A percentile compares a stretch with the other conserved stretches of the same genome.
Conservation (phyloP, 1,140 invertebrate genomes). For the Stegodyphus mimosarum region DNA sequence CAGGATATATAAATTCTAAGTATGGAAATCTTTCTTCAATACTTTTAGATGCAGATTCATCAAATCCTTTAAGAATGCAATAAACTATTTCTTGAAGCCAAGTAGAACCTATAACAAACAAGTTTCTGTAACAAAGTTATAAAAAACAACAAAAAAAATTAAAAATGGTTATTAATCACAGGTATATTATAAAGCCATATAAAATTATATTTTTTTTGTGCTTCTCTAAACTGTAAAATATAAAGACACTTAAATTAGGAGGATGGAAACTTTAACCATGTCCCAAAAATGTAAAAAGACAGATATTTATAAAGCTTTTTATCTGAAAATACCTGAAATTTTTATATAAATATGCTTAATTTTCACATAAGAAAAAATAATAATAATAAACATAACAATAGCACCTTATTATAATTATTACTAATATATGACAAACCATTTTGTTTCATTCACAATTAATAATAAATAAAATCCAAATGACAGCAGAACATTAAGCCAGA, state of each 20-base stretch:
- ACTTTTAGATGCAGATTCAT: conserved; percentile 65
- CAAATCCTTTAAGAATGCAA: conserved; percentile 67
- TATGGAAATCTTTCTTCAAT: conserved; percentile 71
- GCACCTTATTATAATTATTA: too few species aligned
- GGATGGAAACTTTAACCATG: background rate
- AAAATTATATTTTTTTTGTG: background rate
- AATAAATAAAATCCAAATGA: too few species aligned
- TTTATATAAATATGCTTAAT: too few species aligned
- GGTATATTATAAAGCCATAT: background rate
- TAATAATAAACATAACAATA: too few species aligned
- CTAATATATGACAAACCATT: too few species aligned
- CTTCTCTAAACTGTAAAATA: background rate
- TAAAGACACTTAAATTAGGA: background rate
- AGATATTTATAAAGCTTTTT: too few species aligned
- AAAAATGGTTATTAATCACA: background rate
- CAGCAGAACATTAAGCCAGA: too few species aligned
- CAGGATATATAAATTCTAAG: conserved; percentile 71
- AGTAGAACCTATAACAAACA: conserved; percentile 68
- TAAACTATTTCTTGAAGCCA: conserved; percentile 73
- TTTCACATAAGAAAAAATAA: too few species aligned
- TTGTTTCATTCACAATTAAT: too few species aligned
- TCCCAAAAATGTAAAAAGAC: background rate
- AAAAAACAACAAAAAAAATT: background rate
- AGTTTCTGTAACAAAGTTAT: background rate
- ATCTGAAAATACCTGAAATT: too few species aligned